phyloP scores from a whole-genome alignment of 1,140 invertebrate genomes.

The Drosophila willistoni region DNA sequence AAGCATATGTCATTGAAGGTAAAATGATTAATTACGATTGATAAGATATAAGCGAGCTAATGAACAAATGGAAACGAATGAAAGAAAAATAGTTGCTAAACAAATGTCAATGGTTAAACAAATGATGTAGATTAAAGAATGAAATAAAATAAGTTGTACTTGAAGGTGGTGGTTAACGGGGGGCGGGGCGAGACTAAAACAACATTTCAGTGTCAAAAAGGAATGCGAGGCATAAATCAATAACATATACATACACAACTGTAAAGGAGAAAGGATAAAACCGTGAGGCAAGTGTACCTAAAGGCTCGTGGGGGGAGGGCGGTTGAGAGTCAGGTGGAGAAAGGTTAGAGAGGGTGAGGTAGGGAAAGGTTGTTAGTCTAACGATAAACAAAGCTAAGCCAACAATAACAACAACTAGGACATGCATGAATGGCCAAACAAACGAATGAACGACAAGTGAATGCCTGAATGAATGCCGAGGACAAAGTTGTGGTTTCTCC shows the following conservation, averaged over 20 bases:
- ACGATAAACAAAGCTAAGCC: conserved; percentile 40
- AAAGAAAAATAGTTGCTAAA: background rate
- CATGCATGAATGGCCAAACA: conserved; percentile 40
- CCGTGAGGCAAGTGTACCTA: background rate
- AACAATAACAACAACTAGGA: conserved; percentile 26
- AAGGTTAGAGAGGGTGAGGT: background rate
- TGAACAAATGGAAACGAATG: background rate
- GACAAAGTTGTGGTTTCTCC: conserved; percentile 13
- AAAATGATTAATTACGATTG: background rate
- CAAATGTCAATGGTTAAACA: conserved; percentile 11
- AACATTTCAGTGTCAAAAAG: conserved; percentile 51
- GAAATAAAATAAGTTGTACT: conserved; percentile 6
- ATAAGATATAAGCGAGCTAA: conserved; percentile 2
- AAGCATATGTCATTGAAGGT: background rate
- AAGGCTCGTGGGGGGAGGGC: background rate
- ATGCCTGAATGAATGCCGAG: conserved; percentile 40
- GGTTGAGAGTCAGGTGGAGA: background rate
- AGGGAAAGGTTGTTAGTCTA: background rate
- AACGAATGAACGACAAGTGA: conserved; percentile 37
- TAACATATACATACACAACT: conserved; percentile 46
- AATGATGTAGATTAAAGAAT: conserved; percentile 12
- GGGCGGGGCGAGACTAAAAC: background rate
- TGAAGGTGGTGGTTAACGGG: conserved; percentile 1
- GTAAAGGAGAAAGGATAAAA: background rate
- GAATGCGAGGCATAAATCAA: conserved; percentile 55